Conservation (phyloP, 2,113 vertebrate genomes). For the Lucifuga dentata region DNA sequence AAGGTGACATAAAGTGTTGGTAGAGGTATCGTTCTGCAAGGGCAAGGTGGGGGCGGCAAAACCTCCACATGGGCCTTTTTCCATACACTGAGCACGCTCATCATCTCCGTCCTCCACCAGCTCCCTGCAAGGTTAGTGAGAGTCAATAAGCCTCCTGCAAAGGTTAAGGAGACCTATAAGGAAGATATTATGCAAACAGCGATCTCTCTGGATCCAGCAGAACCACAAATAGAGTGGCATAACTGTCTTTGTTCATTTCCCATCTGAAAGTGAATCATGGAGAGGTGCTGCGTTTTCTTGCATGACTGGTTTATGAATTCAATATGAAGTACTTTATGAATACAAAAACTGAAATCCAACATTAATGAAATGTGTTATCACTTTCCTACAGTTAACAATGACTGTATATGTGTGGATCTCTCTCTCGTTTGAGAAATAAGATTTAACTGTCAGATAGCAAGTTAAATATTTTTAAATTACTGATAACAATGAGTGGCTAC, state of each 20-base stretch:
- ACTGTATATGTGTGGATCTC: slow-evolving; percentile 16
- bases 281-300: slow-evolving; percentile 30
- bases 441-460: no score
- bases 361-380: slow-evolving; percentile 20
- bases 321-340: slow-evolving; percentile 58
- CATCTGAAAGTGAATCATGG: slow-evolving; percentile 53
- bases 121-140: slow-evolving; percentile 70
- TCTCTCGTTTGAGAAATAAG: slow-evolving; percentile 1
- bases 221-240: slow-evolving; percentile 63
- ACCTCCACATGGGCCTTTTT: slow-evolving; percentile 56
- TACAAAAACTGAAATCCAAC: slow-evolving; percentile 17
- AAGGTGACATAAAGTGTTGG: slow-evolving; percentile 68
- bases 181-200: slow-evolving; percentile 67
- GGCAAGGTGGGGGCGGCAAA: slow-evolving; percentile 58
- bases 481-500: background rate
- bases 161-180: slow-evolving; percentile 75
- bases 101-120: slow-evolving; percentile 70
- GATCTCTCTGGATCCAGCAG: slow-evolving; percentile 47
- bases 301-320: slow-evolving; percentile 59
- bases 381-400: slow-evolving; percentile 32
- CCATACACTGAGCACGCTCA: slow-evolving; percentile 70
- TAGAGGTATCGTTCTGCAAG: slow-evolving; percentile 47
- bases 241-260: slow-evolving; percentile 55
- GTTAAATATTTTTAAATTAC: background rate
- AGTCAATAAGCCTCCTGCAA: slow-evolving; percentile 74